A percentile compares a stretch with the other conserved stretches of the same genome.
Evolutionary conservation across 1,140 invertebrate species (phyloP).

Genomic region (Drosophila dunni): DNA sequence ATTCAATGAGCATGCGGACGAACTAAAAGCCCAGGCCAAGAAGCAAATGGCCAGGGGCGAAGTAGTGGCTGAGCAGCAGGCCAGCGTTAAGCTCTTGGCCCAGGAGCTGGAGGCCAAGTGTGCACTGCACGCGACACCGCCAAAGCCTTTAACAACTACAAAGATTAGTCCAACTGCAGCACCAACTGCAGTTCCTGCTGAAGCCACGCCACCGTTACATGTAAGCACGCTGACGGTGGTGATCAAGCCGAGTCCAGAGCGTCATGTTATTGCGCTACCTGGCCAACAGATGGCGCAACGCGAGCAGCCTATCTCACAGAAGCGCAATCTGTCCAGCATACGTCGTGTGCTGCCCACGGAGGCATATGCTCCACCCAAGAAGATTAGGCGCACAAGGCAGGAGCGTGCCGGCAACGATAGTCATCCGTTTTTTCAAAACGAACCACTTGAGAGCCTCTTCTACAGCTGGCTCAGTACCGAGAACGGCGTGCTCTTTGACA

Average conservation of each 20-base stretch:
- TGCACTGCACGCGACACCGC: constrained; percentile 23
- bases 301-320: constrained; percentile 39
- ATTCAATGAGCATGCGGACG: constrained; percentile 64
- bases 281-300: neutral
- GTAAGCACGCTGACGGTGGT: constrained; percentile 76
- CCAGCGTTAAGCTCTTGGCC: constrained; percentile 67
- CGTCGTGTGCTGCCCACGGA: constrained; percentile 61
- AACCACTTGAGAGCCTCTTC: constrained; percentile 70
- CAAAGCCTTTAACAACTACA: constrained; percentile 1
- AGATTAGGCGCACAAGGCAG: constrained; percentile 71
- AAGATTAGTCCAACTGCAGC: neutral
- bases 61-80: constrained; percentile 67
- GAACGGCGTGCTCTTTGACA: constrained; percentile 73
- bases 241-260: constrained; percentile 66
- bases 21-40: constrained; percentile 60
- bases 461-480: constrained; percentile 74
- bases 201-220: constrained; percentile 33
- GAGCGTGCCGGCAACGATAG: constrained; percentile 54
- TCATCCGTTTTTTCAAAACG: constrained; percentile 73
- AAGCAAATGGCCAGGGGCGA: constrained; percentile 70
- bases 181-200: neutral
- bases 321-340: constrained; percentile 68
- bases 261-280: constrained; percentile 3
- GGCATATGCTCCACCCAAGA: constrained; percentile 77
- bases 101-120: constrained; percentile 76